These are phyloP conservation scores for Tangara arthus DNA, from an alignment of 2,797 vertebrate genomes.

Conservation along the genomic window DNA sequence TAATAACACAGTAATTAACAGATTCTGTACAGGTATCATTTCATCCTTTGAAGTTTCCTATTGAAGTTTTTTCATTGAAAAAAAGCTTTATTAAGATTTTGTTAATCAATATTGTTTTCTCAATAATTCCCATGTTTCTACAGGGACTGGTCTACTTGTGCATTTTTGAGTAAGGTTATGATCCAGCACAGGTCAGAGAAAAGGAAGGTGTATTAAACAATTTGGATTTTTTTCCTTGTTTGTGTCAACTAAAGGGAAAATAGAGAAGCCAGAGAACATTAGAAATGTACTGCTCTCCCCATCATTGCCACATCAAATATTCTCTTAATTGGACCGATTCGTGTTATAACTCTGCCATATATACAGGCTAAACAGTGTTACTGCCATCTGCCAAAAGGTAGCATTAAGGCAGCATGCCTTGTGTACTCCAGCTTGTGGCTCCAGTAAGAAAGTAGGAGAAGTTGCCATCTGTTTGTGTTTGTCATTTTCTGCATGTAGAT, in stretches of 20 bases:
- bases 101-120: neutral
- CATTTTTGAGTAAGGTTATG: neutral
- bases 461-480: conserved; percentile 16
- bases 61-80: neutral
- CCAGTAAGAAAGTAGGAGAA: neutral
- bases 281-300: neutral
- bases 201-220: neutral
- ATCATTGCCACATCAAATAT: neutral
- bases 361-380: neutral
- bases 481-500: neutral
- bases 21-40: neutral
- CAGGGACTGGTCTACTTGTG: neutral
- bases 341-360: neutral
- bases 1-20: neutral
- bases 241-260: neutral
- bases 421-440: neutral
- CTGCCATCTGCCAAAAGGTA: neutral
- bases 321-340: neutral
- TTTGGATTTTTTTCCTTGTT: neutral
- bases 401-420: neutral
- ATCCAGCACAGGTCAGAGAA: neutral
- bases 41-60: neutral
- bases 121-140: neutral
- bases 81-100: neutral
- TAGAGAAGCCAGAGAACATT: neutral